A percentile compares a stretch with the other conserved stretches of the same genome.
phyloP scores from a whole-genome alignment of 2,888 invertebrate species.

The Idaea aversata region DNA sequence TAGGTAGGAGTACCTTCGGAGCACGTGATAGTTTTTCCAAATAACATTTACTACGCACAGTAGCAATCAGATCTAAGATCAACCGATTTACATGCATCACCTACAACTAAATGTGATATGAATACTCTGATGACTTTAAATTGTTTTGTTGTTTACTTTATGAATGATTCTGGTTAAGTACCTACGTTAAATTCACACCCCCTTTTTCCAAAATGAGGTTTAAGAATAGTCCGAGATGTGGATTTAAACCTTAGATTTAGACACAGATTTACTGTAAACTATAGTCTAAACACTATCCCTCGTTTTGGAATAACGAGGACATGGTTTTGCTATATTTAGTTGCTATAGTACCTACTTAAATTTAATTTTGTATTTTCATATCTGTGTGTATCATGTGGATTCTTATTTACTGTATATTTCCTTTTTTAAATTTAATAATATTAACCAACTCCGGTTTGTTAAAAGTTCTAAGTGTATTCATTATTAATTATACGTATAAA shows the following conservation, averaged over 20 bases:
- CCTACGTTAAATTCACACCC: not conserved
- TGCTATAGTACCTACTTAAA: too few relatives aligned
- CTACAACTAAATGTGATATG: slow-evolving; percentile 55
- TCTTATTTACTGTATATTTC: not conserved
- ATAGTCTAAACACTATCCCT: too few relatives aligned
- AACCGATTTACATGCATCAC: slow-evolving; percentile 63
- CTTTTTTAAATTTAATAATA: not conserved
- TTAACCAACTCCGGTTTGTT: slow-evolving; percentile 12
- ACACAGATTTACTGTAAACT: too few relatives aligned
- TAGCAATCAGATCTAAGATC: slow-evolving; percentile 58
- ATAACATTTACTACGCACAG: slow-evolving; percentile 46
- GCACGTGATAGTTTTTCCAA: slow-evolving; percentile 63
- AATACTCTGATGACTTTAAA: slow-evolving; percentile 49
- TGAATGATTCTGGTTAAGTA: not conserved
- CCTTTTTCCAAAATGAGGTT: too few relatives aligned
- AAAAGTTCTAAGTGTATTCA: slow-evolving; percentile 5
- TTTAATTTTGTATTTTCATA: too few relatives aligned
- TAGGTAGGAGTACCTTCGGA: slow-evolving; percentile 51
- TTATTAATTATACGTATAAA: not conserved
- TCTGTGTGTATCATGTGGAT: not conserved
- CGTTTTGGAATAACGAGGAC: too few relatives aligned
- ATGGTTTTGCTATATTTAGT: too few relatives aligned
- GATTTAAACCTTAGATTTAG: too few relatives aligned
- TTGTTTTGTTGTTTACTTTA: slow-evolving; percentile 31
- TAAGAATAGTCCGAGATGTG: too few relatives aligned